Evolutionary conservation across 2,797 vertebrate genomes (phyloP).

Genomic region (Clarias laeviceps): DNA sequence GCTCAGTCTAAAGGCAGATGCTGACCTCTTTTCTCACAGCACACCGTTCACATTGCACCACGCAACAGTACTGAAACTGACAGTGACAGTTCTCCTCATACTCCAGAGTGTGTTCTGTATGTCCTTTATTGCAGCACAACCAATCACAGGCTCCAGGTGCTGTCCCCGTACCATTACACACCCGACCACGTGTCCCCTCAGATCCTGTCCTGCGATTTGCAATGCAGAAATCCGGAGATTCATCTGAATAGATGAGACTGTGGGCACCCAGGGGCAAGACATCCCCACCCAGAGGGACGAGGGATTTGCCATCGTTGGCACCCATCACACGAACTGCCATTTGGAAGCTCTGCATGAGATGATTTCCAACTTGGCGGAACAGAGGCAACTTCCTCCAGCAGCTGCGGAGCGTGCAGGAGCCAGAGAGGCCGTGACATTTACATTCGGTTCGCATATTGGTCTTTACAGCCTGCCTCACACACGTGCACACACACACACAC

Average conservation of each 20-base stretch:
- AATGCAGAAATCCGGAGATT: slow-evolving; percentile 84
- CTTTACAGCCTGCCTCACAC: slow-evolving; percentile 76
- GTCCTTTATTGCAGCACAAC: slow-evolving; percentile 82
- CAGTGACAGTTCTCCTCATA: slow-evolving; percentile 85
- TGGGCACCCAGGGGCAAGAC: slow-evolving; percentile 75
- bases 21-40: slow-evolving; percentile 79
- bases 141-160: slow-evolving; percentile 81
- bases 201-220: slow-evolving; percentile 81
- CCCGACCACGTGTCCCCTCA: slow-evolving; percentile 78
- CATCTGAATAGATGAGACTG: slow-evolving; percentile 82
- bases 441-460: slow-evolving; percentile 84
- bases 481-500: slow-evolving; percentile 31
- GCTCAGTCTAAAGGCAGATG: slow-evolving; percentile 73
- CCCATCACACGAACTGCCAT: slow-evolving; percentile 84
- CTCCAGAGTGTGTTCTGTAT: slow-evolving; percentile 79
- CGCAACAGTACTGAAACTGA: slow-evolving; percentile 86
- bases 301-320: slow-evolving; percentile 82
- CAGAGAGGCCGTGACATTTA: slow-evolving; percentile 84
- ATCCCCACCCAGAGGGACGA: slow-evolving; percentile 76
- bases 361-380: slow-evolving; percentile 82
- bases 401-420: slow-evolving; percentile 82
- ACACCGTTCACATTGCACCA: slow-evolving; percentile 84
- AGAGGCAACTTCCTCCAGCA: slow-evolving; percentile 87
- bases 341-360: slow-evolving; percentile 80
- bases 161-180: slow-evolving; percentile 81